Evolutionary conservation across 2,888 invertebrate species (phyloP), one percentile per base, ranked within the genome.

Genomic region (Neocrepidodera transversa): DNA sequence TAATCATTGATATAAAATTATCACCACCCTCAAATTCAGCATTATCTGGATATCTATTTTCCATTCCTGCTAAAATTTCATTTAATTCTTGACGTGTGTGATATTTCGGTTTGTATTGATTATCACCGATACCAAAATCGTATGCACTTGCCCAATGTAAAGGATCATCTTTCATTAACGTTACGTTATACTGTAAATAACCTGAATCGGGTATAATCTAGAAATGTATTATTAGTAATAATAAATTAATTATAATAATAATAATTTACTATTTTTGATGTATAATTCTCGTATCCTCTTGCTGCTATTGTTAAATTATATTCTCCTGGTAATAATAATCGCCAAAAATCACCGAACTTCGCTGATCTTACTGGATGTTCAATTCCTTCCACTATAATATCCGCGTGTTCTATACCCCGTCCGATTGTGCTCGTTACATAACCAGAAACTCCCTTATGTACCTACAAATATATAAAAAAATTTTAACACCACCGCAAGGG

Each of bases 311-410:
- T 92, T 36, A 97, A 76, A 65, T 89, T 89, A 76, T 97, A 96
- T 4, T 80, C 84, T 14, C 97, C 97, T 0, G 97, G 96, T 10
- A 88, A 76, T 5, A 98, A 81, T 18, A 99, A 80, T 20, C 96
- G 85, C 93, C 95, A 99, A 80, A 91, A 99, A 80, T 98, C 97
- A 0, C 99, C 98, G 62, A 84, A 83, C 5, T 76, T 76, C 0
- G 89, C 88, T 0, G 91, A 84, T 30, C 81, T 85, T 0, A 93
- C 85, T 1, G 82, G 79, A 76, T 96, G 96, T 23, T 86, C 80
- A 50, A 92, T 88, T 1, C 91, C 92, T 65, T 85, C 82, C 0
- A 97, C 87, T 0, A 83, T 80, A 32, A 99, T 86, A 11, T 86
- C 87, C 0, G 93, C 95, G 71, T 89, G 86, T 0, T 82, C 70